Evolutionary conservation across 2,888 invertebrate genomes (phyloP), one percentile per base, ranked within the genome.

Genomic region (Drosophila mimica): DNA sequence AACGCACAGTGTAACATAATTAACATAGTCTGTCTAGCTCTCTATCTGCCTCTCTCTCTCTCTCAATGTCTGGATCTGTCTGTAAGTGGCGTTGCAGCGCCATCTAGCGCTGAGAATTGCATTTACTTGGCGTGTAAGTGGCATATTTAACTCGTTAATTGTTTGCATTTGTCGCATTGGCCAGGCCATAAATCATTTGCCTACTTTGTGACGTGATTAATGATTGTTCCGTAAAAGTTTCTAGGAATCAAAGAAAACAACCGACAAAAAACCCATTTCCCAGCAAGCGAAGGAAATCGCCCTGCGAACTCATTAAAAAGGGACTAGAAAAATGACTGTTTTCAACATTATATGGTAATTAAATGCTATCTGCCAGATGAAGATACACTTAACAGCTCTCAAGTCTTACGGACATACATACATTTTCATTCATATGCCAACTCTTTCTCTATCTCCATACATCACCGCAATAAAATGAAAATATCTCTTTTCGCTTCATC

Each of bases 141-240:
- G 81, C 82, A 83, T 83, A 82, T 82, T 82, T 76, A 81, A 74
- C 76, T 83, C 70, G 83, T 75, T 83, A 87, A 87, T 82, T 82
- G 83, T 81, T 67, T 78, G 75, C 73, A 72, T 78, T 81, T 87
- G 87, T 87, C 87, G 82, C 84, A 81, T 77, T 72, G 71, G 49
- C 71, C 58, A 51, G 66, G 64, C 61, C 74, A 81, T 83, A 79
- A 83, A 83, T 83, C 88, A 83, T 87, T 83, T 58, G 70, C 49
- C 72, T 60, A 51, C 65, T 69, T 66, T 70, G 46, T 58, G 34
- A 43, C 58, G 46, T 81, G 83, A 82, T 82, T 81, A 82, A 82
- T 82, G 81, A 34, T 56, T 52, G 36, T 40, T 28, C 2, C 28
- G 31, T n/a, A 40, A 53, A 57, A 70, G 30, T 60, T 56, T 34